phyloP scores from a whole-genome alignment of 2,113 vertebrate species.

The Struthio camelus region DNA sequence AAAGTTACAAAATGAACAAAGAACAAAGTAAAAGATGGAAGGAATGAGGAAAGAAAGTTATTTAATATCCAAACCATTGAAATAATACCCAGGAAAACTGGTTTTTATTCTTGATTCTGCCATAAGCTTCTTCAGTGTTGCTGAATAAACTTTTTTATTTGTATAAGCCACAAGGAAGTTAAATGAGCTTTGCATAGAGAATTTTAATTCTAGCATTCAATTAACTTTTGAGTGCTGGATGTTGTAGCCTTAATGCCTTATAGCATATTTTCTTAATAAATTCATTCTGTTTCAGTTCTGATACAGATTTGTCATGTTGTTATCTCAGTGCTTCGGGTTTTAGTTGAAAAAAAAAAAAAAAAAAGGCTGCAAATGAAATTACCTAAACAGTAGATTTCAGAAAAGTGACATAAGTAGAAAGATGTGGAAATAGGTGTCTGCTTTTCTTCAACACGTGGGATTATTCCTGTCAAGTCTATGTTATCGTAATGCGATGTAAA shows the following conservation, averaged over 20 bases:
- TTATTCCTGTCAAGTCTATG: constrained; percentile 5
- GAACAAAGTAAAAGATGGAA: constrained; percentile 1
- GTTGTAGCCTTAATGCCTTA: not conserved
- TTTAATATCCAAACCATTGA: constrained; percentile 20
- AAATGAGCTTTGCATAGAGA: not conserved
- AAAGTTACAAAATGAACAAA: not conserved
- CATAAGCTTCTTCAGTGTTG: not conserved
- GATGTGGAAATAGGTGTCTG: not conserved
- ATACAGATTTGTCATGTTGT: not conserved
- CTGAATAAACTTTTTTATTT: not conserved
- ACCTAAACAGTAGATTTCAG: not conserved
- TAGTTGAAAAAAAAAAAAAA: not conserved
- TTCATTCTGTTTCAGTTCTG: not conserved
- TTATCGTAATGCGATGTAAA: constrained; percentile 40
- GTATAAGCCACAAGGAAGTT: not conserved
- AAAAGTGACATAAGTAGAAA: not conserved
- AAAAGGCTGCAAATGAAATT: not conserved
- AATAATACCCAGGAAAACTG: not conserved
- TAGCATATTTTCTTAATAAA: not conserved
- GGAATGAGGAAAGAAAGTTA: not conserved
- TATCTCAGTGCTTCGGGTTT: not conserved
- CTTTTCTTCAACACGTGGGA: not conserved
- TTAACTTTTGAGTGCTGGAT: not conserved
- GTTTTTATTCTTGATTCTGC: not conserved
- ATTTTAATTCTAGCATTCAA: not conserved